Evolutionary conservation across 2,113 vertebrate genomes (phyloP), one percentile per base, ranked within the genome.

Genomic region (Ondatra zibethicus): DNA sequence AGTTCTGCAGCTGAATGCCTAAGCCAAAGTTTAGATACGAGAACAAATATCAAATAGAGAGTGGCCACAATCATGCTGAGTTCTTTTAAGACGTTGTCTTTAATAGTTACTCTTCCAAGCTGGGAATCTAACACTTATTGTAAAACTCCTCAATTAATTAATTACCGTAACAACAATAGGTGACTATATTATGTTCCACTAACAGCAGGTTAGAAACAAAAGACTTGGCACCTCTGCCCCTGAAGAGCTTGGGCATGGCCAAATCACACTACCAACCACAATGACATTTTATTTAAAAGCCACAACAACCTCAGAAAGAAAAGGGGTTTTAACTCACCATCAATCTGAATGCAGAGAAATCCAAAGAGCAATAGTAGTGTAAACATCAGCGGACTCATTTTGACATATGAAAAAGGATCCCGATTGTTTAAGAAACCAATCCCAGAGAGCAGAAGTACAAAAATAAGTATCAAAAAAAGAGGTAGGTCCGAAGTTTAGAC

Each of bases 321-420:
- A 91, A 88, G 23, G 23, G 3, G 45, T 93, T 94, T 55, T 0
- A 98, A 99, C 99, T 99, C 99, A 99, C 99, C 99, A 98, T 99
- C 98, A 98, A 99, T 99, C 99, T 98, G 99, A 95, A 99, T 98
- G 98, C 98, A 99, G 93, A 99, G 98, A 99, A 99, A 99, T 99
- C 99, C 99, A 98, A 98, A 99, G 97, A 99, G 98, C 98, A 99
- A 99, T 98, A 99, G 98, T 98, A 99, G 98, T 98, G 98, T 99
- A 99, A 99, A 99, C 97, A 99, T 99, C 99, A 99, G 99, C 96
- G 99, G 99, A 99, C 98, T 99, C 99, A 99, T 99, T 98, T 99
- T 99, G 98, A 99, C 99, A 99, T 99, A 99, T 98, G 99, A 99
- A 98, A 98, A 99, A 99, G 98, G 99, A 99, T 99, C 99, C 99